Base-by-base conservation (phyloP, 2,888 invertebrate species). In the Thyatira batis region DNA sequence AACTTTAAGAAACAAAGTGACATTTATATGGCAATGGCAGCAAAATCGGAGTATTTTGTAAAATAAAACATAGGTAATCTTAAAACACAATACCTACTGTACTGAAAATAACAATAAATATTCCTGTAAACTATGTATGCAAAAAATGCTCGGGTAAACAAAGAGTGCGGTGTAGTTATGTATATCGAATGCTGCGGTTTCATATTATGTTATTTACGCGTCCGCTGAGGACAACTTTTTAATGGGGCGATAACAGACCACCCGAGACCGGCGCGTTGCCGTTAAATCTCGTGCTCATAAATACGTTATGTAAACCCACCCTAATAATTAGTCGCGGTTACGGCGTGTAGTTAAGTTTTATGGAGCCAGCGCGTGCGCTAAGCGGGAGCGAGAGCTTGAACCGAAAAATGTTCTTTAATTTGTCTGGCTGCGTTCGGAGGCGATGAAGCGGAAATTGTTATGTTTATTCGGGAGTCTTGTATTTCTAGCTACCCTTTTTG, bases 231-330 rank as follows among this genome's bases (percentile, higher is more conserved):
- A 88, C 90, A 89, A 92, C 87, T 91, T 91, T 90, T 89, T 90
- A 91, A 91, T 89, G 82, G 85, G 79, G 81, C 84, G 90, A 91
- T 92, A 91, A 91, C 91, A 86, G 90, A 89, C 88, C 91, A 86
- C 85, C 87, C 85, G 89, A 89, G 89, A 87, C 84, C 80, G 75
- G 76, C 76, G 73, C 78, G 77, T 68, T 82, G 80, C 82, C 84
- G 86, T 87, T 88, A 89, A 91, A 92, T 90, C 90, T 89, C 86
- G 76, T 81, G 83, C 85, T 87, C 91, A 90, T 92, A 91, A 92
- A 91, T 92, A 91, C 81, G 86, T 87, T 89, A 91, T 91, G 92
- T 90, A 90, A 91, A 89, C 90, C 89, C 81, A 87, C 90, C 91
- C 90, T 90, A 85, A 91, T 91, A 90, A 92, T 92, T 92, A 92